Percentiles rank a stretch among this genome's conserved stretches.
phyloP scores from a whole-genome alignment of 2,888 invertebrate genomes.

The Polymixis lichenea region DNA sequence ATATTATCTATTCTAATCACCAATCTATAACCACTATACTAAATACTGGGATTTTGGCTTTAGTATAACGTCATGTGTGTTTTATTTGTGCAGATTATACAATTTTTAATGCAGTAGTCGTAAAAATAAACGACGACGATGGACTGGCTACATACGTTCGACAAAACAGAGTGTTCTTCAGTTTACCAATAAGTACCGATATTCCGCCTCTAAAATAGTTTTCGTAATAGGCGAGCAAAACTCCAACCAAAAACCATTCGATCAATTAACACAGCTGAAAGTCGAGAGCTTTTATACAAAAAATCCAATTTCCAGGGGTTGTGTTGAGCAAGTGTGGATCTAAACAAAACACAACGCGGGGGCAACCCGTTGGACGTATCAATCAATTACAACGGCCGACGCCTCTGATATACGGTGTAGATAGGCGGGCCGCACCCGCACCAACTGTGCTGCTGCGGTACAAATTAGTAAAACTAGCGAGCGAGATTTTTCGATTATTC shows the following conservation, averaged over 20 bases:
- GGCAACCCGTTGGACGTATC: conserved; percentile 82
- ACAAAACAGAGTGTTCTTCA: background rate
- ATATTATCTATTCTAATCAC: background rate
- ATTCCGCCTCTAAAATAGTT: background rate
- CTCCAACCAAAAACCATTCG: conserved; percentile 22
- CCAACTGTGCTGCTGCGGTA: conserved; percentile 59
- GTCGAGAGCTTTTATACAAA: conserved; percentile 48
- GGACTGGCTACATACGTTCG: no score
- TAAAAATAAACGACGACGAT: background rate
- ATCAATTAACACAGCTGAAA: conserved; percentile 54
- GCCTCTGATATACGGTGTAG: conserved; percentile 82
- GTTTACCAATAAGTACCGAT: background rate
- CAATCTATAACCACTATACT: background rate
- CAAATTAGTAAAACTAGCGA: conserved; percentile 56
- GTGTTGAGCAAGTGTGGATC: conserved; percentile 60
- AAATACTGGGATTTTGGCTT: background rate
- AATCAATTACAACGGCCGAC: conserved; percentile 88
- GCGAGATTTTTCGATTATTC: background rate
- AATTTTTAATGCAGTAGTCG: background rate
- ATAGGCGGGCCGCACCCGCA: conserved; percentile 77
- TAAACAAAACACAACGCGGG: conserved; percentile 64
- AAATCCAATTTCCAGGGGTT: conserved; percentile 59
- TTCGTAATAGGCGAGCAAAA: background rate
- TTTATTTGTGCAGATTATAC: background rate
- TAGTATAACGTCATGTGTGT: background rate